phyloP scores from a whole-genome alignment of 2,113 vertebrate species.

The Sebastes fasciatus region DNA sequence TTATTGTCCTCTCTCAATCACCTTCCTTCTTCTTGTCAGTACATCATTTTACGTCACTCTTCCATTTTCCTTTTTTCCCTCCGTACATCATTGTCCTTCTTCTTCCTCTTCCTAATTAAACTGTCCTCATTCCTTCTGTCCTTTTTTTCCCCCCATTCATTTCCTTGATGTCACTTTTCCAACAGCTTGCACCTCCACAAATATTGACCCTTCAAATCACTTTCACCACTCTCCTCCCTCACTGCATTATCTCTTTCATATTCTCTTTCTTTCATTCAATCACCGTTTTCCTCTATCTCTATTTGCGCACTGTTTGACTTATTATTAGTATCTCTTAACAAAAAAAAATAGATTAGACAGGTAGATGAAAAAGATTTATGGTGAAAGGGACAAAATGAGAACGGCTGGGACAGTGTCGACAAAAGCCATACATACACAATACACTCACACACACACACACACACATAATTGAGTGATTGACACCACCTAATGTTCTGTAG shows the following conservation, averaged over 20 bases:
- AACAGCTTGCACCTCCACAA: background rate
- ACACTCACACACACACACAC: background rate
- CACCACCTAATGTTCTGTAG: constrained; percentile 30
- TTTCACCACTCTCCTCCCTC: background rate
- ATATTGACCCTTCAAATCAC: constrained; percentile 25
- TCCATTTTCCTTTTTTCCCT: too few relatives aligned
- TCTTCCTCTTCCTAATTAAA: background rate
- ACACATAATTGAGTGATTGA: constrained; percentile 17
- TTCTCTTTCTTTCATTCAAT: background rate
- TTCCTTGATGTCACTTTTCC: background rate
- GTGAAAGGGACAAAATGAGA: constrained; percentile 5
- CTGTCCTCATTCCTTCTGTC: background rate
- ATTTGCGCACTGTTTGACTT: background rate
- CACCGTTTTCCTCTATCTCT: background rate
- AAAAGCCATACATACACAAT: constrained; percentile 2
- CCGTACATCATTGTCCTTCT: background rate
- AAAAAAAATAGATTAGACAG: background rate
- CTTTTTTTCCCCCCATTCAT: too few relatives aligned
- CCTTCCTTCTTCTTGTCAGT: constrained; percentile 1
- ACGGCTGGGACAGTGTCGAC: background rate
- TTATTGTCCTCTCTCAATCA: constrained; percentile 10
- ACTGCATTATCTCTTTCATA: background rate
- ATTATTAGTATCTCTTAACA: background rate
- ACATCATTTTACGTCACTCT: background rate
- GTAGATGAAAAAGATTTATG: background rate